phyloP scores from a whole-genome alignment of 1,140 invertebrate species.

The Xylocopa sonorina region DNA sequence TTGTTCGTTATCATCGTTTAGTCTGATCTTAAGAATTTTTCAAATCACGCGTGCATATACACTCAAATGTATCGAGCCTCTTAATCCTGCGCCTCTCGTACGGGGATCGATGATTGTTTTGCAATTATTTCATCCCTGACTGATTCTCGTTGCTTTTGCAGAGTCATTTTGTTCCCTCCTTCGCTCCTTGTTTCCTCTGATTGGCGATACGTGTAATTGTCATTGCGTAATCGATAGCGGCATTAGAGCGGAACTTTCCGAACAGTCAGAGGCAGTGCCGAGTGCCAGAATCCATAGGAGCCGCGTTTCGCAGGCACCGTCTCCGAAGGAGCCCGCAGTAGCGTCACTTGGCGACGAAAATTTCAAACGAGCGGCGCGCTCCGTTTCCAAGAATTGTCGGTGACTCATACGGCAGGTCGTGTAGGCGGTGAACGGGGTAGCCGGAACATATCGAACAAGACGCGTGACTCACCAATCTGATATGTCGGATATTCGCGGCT shows the following conservation, averaged over 20 bases:
- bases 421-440: constrained; percentile 68
- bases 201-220: constrained; percentile 3
- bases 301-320: neutral
- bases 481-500: constrained; percentile 63
- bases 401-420: constrained; percentile 60
- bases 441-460: constrained; percentile 69
- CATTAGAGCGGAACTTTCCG: constrained; percentile 24
- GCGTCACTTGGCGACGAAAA: constrained; percentile 50
- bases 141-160: neutral
- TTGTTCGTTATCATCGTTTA: neutral
- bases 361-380: constrained; percentile 44
- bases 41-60: too few relatives aligned
- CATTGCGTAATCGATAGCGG: constrained; percentile 34
- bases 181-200: neutral
- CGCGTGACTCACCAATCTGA: constrained; percentile 67
- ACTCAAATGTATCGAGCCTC: neutral
- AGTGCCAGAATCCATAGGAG: constrained; percentile 4
- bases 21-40: neutral
- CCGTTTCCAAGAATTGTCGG: constrained; percentile 62
- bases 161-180: neutral
- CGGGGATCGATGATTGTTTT: neutral
- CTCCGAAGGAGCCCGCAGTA: neutral
- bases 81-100: neutral
- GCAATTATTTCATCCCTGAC: constrained; percentile 8
- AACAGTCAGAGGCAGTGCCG: too few relatives aligned